phyloP scores from a whole-genome alignment of 2,797 vertebrate species.

The Sciurus carolinensis region DNA sequence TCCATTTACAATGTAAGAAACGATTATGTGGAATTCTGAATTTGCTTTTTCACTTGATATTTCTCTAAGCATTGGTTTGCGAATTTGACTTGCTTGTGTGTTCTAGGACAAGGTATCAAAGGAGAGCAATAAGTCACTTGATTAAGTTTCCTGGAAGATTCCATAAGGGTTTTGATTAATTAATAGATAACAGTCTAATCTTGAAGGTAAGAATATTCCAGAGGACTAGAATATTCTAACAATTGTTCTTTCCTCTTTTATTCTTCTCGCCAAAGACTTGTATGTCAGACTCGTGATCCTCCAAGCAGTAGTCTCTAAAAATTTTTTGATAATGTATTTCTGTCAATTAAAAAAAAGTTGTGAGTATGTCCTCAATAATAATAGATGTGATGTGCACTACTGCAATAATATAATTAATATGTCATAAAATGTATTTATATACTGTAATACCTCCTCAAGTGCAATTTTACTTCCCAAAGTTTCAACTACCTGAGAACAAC shows the following conservation, averaged over 20 bases:
- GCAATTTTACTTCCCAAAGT: background rate
- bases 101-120: constrained; percentile 16
- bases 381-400: background rate
- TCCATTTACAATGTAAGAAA: constrained; percentile 24
- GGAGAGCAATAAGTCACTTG: constrained; percentile 1
- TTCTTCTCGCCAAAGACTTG: background rate
- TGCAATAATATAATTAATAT: background rate
- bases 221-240: constrained; percentile 10
- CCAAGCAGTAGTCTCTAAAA: background rate
- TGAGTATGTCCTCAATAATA: background rate
- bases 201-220: constrained; percentile 8
- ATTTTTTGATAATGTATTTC: background rate
- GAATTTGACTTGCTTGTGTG: background rate
- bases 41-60: constrained; percentile 13
- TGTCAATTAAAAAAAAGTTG: background rate
- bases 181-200: constrained; percentile 16
- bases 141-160: background rate
- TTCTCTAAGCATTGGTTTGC: constrained; percentile 13
- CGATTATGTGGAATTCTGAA: background rate
- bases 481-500: background rate
- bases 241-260: background rate
- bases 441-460: background rate
- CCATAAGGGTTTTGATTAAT: constrained; percentile 27
- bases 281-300: background rate
- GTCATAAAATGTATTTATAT: background rate